A percentile compares a stretch with the other conserved stretches of the same genome.
Conservation (phyloP, 1,140 invertebrate species). For the Melanaphis sacchari region DNA sequence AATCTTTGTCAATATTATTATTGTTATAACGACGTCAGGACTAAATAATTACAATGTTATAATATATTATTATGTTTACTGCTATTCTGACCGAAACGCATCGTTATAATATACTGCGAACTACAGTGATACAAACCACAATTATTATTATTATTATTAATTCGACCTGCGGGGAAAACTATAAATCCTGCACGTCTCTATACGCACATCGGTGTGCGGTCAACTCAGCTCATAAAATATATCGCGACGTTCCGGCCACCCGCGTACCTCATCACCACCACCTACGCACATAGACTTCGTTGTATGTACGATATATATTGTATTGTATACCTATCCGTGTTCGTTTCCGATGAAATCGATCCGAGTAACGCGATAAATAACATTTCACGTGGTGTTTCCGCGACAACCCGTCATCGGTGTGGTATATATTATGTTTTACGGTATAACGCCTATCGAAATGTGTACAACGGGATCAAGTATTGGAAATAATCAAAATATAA, state of each 20-base stretch:
- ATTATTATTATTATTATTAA: neutral
- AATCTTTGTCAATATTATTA: neutral
- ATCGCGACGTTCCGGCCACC: neutral
- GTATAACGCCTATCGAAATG: neutral
- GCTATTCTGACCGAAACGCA: neutral
- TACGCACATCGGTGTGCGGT: neutral
- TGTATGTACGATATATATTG: neutral
- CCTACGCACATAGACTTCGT: no score
- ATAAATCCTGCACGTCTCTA: neutral
- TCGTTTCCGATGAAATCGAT: neutral
- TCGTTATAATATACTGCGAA: neutral
- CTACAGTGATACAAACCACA: neutral
- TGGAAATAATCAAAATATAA: neutral
- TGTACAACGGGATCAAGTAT: neutral
- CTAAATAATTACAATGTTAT: neutral
- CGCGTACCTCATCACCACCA: neutral
- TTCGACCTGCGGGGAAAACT: neutral
- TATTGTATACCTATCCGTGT: neutral
- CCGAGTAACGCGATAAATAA: conserved; percentile 14
- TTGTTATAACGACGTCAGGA: neutral
- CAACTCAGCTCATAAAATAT: neutral
- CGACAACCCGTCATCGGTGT: neutral
- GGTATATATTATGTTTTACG: neutral
- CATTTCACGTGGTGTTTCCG: neutral
- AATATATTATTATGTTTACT: neutral